phyloP scores from a whole-genome alignment of 2,113 vertebrate species.

The Cephalopterus ornatus region DNA sequence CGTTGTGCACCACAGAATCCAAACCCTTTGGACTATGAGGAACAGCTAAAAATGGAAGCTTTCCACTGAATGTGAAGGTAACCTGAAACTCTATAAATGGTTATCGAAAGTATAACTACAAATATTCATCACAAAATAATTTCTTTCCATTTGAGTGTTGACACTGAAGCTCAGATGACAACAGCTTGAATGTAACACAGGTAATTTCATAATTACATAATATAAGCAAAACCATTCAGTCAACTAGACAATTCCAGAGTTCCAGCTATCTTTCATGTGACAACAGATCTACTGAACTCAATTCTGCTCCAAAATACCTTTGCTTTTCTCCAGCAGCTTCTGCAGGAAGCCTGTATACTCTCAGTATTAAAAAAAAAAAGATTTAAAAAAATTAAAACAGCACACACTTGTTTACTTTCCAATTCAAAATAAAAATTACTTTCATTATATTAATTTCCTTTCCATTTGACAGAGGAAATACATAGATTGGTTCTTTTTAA shows the following conservation, averaged over 20 bases:
- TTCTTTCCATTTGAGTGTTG: not conserved
- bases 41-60: not conserved
- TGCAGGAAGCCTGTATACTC: not conserved
- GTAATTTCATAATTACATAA: not conserved
- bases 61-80: fast-evolving
- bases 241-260: not conserved
- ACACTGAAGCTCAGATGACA: not conserved
- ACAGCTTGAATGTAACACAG: not conserved
- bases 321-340: not conserved
- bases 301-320: not conserved
- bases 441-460: not conserved
- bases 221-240: not conserved
- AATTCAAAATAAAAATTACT: not conserved
- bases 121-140: not conserved
- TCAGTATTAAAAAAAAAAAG: not conserved
- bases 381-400: not conserved
- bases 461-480: not conserved
- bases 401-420: not conserved
- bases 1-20: not conserved
- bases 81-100: not conserved
- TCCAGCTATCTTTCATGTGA: not conserved
- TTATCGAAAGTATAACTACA: not conserved
- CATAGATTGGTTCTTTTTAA: not conserved
- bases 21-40: not conserved
- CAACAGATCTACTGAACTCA: not conserved